Evolutionary conservation across 2,888 invertebrate species (phyloP).

Genomic region (Gortyna flavago): DNA sequence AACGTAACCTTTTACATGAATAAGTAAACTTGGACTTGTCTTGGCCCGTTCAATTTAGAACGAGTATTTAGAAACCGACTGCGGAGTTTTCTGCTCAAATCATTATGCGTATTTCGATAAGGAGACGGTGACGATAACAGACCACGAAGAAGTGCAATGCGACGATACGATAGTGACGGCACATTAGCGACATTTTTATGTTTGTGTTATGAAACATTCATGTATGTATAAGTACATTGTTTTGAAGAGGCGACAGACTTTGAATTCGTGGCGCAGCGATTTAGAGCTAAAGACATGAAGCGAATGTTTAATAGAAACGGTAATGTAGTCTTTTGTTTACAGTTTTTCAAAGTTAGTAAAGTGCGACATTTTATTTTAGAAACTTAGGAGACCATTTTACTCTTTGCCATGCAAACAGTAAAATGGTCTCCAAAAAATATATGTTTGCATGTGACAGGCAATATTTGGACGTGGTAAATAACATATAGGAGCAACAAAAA

Average conservation of each 20-base stretch:
- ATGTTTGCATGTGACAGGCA: too few relatives aligned
- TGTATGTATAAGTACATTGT: slow-evolving; percentile 32
- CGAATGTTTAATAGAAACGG: slow-evolving; percentile 14
- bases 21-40: slow-evolving; percentile 15
- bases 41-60: slow-evolving; percentile 42
- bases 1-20: not conserved
- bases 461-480: not conserved
- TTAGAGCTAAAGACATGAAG: slow-evolving; percentile 1
- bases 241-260: slow-evolving; percentile 30
- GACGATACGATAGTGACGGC: slow-evolving; percentile 67
- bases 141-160: slow-evolving; percentile 80
- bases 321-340: slow-evolving; percentile 12
- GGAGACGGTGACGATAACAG: slow-evolving; percentile 76
- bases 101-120: slow-evolving; percentile 80
- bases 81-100: slow-evolving; percentile 71
- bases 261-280: not conserved
- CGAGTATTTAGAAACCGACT: slow-evolving; percentile 65
- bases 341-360: not conserved
- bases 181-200: slow-evolving; percentile 65
- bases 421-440: not conserved
- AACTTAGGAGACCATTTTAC: not conserved
- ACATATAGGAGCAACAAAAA: slow-evolving; percentile 16
- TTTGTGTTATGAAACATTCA: slow-evolving; percentile 51
- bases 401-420: not conserved
- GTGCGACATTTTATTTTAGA: not conserved